A percentile compares a stretch with the other conserved stretches of the same genome.
phyloP scores from a whole-genome alignment of 2,113 vertebrate genomes.

The Clupea harengus region DNA sequence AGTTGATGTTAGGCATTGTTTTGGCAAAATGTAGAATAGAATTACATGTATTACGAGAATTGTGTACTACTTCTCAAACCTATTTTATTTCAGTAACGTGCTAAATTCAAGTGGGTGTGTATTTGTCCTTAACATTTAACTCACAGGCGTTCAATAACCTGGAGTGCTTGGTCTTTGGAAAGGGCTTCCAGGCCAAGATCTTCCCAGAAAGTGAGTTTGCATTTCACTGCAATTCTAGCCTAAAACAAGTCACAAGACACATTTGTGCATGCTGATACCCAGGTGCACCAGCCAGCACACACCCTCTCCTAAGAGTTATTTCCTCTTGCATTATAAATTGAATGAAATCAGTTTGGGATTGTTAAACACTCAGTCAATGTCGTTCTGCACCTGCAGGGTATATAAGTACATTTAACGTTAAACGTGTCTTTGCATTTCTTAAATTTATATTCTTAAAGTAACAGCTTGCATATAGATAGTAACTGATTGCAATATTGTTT shows the following conservation, averaged over 20 bases:
- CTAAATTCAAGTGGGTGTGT: background rate
- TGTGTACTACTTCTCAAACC: background rate
- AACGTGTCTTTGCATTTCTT: too few relatives aligned
- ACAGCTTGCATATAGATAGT: background rate
- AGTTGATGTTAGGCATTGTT: background rate
- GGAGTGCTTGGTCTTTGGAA: constrained; percentile 93
- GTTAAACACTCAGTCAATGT: too few relatives aligned
- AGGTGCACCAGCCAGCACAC: too few relatives aligned
- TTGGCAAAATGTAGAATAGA: too few relatives aligned
- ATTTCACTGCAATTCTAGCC: background rate
- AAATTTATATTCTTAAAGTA: too few relatives aligned
- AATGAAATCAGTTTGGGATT: too few relatives aligned
- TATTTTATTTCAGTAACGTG: background rate
- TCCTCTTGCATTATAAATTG: background rate
- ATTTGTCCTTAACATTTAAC: constrained; percentile 65
- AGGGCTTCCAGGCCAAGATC: constrained; percentile 96
- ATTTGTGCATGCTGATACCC: too few relatives aligned
- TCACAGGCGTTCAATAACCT: constrained; percentile 92
- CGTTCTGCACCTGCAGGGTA: too few relatives aligned
- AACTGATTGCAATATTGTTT: background rate
- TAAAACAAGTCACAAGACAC: too few relatives aligned
- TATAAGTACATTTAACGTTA: too few relatives aligned
- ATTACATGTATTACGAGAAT: background rate
- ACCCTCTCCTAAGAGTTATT: background rate
- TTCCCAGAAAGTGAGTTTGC: constrained; percentile 90